phyloP scores from a whole-genome alignment of 2,888 invertebrate species.

The Homarus gammarus region DNA sequence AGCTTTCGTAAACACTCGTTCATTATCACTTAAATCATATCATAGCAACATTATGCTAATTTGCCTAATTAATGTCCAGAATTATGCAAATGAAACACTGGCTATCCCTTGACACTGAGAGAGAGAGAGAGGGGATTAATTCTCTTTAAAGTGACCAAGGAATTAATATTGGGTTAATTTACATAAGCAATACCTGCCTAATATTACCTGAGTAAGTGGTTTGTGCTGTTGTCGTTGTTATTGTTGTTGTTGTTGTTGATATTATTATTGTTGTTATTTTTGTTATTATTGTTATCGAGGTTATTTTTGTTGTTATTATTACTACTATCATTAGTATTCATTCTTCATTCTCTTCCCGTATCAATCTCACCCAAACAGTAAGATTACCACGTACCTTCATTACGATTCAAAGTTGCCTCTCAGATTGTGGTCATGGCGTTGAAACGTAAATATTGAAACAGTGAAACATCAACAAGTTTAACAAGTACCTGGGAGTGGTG shows the following conservation, averaged over 20 bases:
- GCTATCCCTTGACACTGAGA: not conserved
- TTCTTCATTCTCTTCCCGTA: no score
- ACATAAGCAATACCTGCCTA: conserved; percentile 33
- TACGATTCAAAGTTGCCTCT: no score
- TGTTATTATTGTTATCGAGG: no score
- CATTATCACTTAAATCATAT: conserved; percentile 20
- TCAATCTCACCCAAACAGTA: no score
- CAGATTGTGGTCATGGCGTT: not conserved
- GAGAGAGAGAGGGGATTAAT: not conserved
- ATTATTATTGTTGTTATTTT: no score
- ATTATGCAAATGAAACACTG: conserved; percentile 26
- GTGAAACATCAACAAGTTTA: not conserved
- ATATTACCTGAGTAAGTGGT: no score
- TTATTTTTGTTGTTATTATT: no score
- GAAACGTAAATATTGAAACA: not conserved
- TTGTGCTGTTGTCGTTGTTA: no score
- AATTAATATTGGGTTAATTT: conserved; percentile 34
- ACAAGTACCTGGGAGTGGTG: not conserved
- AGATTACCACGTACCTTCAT: no score
- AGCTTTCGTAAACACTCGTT: conserved; percentile 2
- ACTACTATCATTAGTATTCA: no score
- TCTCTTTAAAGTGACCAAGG: not conserved
- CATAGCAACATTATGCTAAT: conserved; percentile 42
- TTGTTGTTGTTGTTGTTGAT: no score
- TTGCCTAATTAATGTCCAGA: conserved; percentile 36